Evolutionary conservation across 2,888 invertebrate species (phyloP), one percentile per base, ranked within the genome.

Genomic region (Pseudococcus jackbeardsleyi): DNA sequence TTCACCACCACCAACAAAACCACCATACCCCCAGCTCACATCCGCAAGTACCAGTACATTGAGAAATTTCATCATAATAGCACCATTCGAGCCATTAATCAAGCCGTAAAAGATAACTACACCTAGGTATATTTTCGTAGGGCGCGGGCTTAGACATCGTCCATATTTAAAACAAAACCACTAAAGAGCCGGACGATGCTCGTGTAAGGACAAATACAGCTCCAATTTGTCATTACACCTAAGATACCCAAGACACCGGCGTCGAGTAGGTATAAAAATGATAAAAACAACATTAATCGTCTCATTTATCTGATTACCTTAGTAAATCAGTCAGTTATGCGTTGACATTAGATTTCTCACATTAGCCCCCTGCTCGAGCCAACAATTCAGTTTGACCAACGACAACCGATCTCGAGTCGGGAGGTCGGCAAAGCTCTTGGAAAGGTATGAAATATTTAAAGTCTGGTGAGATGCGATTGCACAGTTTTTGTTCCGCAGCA

Each of bases 211-310:
- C 3, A 22, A 64, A 64, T 64, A 64, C 19, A 0, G 26, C 26
- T 33, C 22, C 64, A 64, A 64, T 64, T 64, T 64, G 64, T 64
- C 19, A 64, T 64, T 22, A 64, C 64, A 64, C 64, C 64, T 22
- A 33, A 2, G 26, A 33, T 1, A 33, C 26, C 26, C 26, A 64
- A 64, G 64, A 64, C 64, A 64, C 7, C 19, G 22, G 22, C 26
- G 26, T 33, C 26, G 26, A 33, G 26, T 33, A 33, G 26, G 26
- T 33, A 17, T 22, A 64, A 64, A 64, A 64, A 64, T 64, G 64
- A 64, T 64, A 64, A 22, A 64, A 64, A 64, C 64, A 64, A 64
- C 64, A 22, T 64, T 64, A 64, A 64, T 64, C 64, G 19, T 64
- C 22, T 64, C 64, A 64, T 64, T 64, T 64, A 64, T 64, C 64